Percentiles rank a stretch among this genome's conserved stretches.
These are phyloP conservation scores for Brotula barbata DNA, from an alignment of 2,797 vertebrate species.

Conservation along the genomic window DNA sequence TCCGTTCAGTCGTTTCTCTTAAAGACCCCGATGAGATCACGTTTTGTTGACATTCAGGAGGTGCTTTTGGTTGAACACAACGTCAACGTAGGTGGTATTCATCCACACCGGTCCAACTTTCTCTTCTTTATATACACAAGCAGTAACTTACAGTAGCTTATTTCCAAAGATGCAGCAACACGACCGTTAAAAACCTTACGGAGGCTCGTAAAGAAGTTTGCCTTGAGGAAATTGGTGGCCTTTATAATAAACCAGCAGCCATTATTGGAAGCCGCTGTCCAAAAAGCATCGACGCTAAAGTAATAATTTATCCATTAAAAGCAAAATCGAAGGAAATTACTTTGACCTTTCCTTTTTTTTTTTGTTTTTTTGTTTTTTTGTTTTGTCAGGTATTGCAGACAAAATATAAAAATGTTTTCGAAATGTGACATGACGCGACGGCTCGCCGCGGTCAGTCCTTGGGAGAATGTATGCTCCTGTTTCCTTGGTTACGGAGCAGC, in stretches of 20 bases:
- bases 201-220: conserved; percentile 5
- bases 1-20: conserved; percentile 27
- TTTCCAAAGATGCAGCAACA: conserved; percentile 7
- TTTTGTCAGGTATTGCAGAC: conserved; percentile 1
- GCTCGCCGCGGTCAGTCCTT: conserved; percentile 1
- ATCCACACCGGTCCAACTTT: too few species aligned
- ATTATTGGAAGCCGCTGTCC: conserved; percentile 40
- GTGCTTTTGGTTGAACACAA: too few species aligned
- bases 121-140: too few species aligned
- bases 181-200: not conserved
- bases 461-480: conserved; percentile 21
- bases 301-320: conserved; percentile 31
- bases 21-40: conserved; percentile 14
- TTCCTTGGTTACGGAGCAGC: conserved; percentile 49
- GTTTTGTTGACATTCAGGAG: conserved; percentile 25
- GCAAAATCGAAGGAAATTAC: conserved; percentile 24
- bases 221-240: conserved; percentile 28
- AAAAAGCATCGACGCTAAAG: conserved; percentile 30
- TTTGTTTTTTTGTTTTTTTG: too few species aligned
- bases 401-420: not conserved
- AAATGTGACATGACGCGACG: too few species aligned
- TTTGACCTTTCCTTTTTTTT: too few species aligned
- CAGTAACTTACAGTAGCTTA: not conserved
- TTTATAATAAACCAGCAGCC: conserved; percentile 26
- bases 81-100: too few species aligned